Evolutionary conservation across 2,888 invertebrate genomes (phyloP).

Genomic region (Entomobrya multifasciata): DNA sequence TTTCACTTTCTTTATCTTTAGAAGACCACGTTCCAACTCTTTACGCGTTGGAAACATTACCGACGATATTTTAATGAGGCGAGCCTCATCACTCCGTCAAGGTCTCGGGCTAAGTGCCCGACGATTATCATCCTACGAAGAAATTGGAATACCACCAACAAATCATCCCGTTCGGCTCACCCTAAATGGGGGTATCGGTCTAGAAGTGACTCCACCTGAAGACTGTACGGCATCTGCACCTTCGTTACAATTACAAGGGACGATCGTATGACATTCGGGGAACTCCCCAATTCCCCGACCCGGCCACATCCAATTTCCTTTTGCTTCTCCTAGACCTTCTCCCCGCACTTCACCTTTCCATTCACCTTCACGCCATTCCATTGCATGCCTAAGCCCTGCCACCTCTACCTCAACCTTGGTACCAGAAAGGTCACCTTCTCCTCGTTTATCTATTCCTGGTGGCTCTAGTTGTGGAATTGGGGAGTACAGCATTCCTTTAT

Average conservation of each 20-base stretch:
- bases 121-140: slow-evolving; percentile 79
- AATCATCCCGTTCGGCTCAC: slow-evolving; percentile 83
- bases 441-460: slow-evolving; percentile 68
- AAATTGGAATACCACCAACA: slow-evolving; percentile 76
- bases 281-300: slow-evolving; percentile 76
- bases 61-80: slow-evolving; percentile 90
- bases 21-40: slow-evolving; percentile 87
- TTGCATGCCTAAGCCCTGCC: slow-evolving; percentile 65
- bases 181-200: slow-evolving; percentile 91
- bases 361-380: slow-evolving; percentile 67
- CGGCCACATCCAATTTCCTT: slow-evolving; percentile 71
- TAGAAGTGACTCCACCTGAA: slow-evolving; percentile 89
- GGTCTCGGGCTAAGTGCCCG: slow-evolving; percentile 85
- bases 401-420: slow-evolving; percentile 65
- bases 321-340: slow-evolving; percentile 66
- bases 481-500: slow-evolving; percentile 71
- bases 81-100: slow-evolving; percentile 92
- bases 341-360: slow-evolving; percentile 70
- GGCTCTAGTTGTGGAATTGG: slow-evolving; percentile 72
- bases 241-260: slow-evolving; percentile 86
- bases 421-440: slow-evolving; percentile 66
- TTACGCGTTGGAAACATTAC: slow-evolving; percentile 85
- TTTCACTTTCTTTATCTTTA: slow-evolving; percentile 67
- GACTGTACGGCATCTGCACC: slow-evolving; percentile 81
- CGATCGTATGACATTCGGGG: slow-evolving; percentile 92